phyloP scores from a whole-genome alignment of 2,888 invertebrate genomes.

The Myathropa florea region DNA sequence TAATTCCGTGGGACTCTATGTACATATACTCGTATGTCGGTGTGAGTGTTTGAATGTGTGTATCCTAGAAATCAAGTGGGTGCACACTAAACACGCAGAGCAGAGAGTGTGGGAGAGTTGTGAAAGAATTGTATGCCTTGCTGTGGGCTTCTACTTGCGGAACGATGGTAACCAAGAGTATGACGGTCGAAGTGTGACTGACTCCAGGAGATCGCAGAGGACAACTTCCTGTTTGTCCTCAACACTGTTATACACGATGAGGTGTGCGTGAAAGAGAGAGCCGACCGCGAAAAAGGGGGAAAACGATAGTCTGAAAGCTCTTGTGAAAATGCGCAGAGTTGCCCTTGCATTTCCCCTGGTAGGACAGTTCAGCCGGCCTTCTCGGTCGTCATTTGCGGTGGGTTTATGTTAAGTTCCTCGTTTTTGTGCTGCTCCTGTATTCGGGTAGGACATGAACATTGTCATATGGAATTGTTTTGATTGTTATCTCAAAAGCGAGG shows the following conservation, averaged over 20 bases:
- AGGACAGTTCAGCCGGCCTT: background rate
- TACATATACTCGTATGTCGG: no score
- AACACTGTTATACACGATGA: background rate
- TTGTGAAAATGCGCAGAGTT: background rate
- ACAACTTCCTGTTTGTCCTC: background rate
- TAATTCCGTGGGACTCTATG: no score
- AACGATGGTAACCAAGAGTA: slow-evolving; percentile 48
- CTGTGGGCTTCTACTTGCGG: slow-evolving; percentile 25
- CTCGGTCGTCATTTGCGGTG: background rate
- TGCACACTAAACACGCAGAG: slow-evolving; percentile 45
- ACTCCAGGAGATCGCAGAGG: background rate
- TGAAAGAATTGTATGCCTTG: background rate
- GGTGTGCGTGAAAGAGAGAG: background rate
- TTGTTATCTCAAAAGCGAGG: slow-evolving; percentile 64
- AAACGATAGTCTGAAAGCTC: slow-evolving; percentile 3
- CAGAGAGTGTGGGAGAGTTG: slow-evolving; percentile 1
- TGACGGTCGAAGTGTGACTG: slow-evolving; percentile 65
- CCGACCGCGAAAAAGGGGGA: slow-evolving; percentile 16
- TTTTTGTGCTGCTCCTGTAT: slow-evolving; percentile 16
- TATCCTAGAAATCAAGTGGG: slow-evolving; percentile 18
- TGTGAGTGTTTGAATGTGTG: slow-evolving; percentile 20
- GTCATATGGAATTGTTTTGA: slow-evolving; percentile 68
- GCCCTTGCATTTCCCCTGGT: background rate
- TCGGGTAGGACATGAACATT: slow-evolving; percentile 58
- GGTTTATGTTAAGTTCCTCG: slow-evolving; percentile 15